These are phyloP conservation scores for Dysmachus trigonus DNA, from an alignment of 2,888 invertebrate genomes.

Conservation along the genomic window DNA sequence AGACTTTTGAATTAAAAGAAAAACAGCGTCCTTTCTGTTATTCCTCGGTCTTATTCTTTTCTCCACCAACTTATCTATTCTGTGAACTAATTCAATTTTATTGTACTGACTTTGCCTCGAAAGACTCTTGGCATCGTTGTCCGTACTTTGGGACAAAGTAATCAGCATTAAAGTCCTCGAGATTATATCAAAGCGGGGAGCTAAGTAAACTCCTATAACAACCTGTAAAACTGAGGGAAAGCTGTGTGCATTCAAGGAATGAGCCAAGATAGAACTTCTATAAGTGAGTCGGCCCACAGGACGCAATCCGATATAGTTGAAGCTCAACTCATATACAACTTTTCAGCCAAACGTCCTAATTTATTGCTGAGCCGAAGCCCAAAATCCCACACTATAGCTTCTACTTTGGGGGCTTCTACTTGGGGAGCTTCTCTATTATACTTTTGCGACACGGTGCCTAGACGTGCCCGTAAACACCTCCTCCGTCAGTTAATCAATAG, in stretches of 20 bases:
- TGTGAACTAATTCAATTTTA: constrained; percentile 18
- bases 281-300: neutral
- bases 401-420: neutral
- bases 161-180: neutral
- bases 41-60: neutral
- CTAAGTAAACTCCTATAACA: constrained; percentile 7
- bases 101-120: neutral
- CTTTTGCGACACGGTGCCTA: neutral
- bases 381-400: neutral
- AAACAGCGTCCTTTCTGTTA: neutral
- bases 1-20: constrained; percentile 1
- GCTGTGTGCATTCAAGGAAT: neutral
- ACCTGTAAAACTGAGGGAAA: neutral
- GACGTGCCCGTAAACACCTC: neutral
- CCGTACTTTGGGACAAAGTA: neutral
- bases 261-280: neutral
- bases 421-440: neutral
- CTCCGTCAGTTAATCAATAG: neutral
- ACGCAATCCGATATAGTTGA: neutral
- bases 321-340: neutral
- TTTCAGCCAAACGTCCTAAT: constrained; percentile 7
- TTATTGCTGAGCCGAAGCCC: neutral
- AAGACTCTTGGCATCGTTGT: neutral
- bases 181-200: constrained; percentile 15
- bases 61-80: neutral